Evolutionary conservation across 2,888 invertebrate species (phyloP).

Genomic region (Ernsta delagoae): DNA sequence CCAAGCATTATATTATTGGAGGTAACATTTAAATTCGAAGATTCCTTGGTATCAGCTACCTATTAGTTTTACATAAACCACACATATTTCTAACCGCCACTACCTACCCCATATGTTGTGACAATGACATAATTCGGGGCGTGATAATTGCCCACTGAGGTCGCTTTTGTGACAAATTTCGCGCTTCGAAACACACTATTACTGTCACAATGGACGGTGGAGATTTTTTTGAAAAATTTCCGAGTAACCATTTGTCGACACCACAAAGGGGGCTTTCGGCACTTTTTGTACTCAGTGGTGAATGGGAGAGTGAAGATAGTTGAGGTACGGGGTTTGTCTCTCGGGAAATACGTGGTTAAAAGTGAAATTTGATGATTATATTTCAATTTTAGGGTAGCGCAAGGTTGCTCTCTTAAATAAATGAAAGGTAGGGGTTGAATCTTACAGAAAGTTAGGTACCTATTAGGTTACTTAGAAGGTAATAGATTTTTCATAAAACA

Average conservation of each 20-base stretch:
- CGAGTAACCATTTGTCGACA: conserved; percentile 49
- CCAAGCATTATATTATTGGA: no score
- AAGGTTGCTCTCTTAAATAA: conserved; percentile 5
- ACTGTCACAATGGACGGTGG: conserved; percentile 62
- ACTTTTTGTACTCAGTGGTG: conserved; percentile 42
- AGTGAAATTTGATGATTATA: conserved; percentile 28
- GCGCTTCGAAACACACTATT: conserved; percentile 76
- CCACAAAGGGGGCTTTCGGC: conserved; percentile 46
- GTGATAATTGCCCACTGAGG: conserved; percentile 74
- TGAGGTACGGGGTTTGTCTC: conserved; percentile 17
- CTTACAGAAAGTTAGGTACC: neutral
- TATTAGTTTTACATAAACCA: conserved; percentile 35
- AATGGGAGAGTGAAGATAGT: conserved; percentile 28
- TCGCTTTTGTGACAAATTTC: conserved; percentile 73
- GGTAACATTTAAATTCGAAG: neutral
- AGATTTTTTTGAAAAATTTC: conserved; percentile 45
- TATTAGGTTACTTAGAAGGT: neutral
- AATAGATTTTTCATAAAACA: neutral
- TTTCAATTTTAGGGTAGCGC: conserved; percentile 9
- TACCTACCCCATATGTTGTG: conserved; percentile 53
- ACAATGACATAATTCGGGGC: conserved; percentile 77
- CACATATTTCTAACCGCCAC: conserved; percentile 20
- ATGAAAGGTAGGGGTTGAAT: neutral
- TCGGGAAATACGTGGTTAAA: conserved; percentile 18
- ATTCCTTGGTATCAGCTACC: conserved; percentile 22